Evolutionary conservation across 2,113 vertebrate species (phyloP), one percentile per base, ranked within the genome.

Genomic region (Thermophis baileyi): DNA sequence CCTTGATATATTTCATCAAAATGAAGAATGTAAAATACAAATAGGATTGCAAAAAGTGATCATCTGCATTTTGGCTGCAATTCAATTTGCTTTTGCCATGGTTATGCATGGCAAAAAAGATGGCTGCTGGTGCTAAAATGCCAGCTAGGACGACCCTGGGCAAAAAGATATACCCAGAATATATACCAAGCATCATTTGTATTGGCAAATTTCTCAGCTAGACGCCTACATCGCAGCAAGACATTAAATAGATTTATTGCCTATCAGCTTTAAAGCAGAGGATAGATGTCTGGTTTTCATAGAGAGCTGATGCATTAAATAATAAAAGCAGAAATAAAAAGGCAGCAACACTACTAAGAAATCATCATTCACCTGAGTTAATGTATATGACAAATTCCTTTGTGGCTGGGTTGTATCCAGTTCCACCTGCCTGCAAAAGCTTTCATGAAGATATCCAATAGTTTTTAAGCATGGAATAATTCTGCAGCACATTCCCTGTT

Each of bases 241-340:
- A 94, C 95, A 95, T 96, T 97, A 96, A 97, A 95, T 90, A 96
- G 96, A 97, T 97, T 97, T 97, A 96, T 94, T 96, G 93, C 95
- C 90, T 95, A 96, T 96, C 94, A 93, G 93, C 96, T 97, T 97
- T 96, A 95, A 95, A 96, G 93, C 94, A 96, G 95, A 96, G 94
- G 93, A 95, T 96, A 90, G 96, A 92, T 96, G 95, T 95, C 93
- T 94, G 53, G 95, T 96, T 90, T 91, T 96, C 92, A 94, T 55
- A 94, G 92, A 92, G 91, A 94, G 91, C 91, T 96, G 92, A 96
- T 96, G 69, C 35, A 95, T 96, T 97, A 69, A 57, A 94, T 90
- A 93, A 90, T 93, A 93, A 94, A 90, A 94, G n/a, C 89, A 93
- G 89, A 90, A 90, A 90, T 89, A 60, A 87, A 95, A 96, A 95